Base-by-base conservation (phyloP, 2,797 vertebrate genomes). In the Echiichthys vipera region DNA sequence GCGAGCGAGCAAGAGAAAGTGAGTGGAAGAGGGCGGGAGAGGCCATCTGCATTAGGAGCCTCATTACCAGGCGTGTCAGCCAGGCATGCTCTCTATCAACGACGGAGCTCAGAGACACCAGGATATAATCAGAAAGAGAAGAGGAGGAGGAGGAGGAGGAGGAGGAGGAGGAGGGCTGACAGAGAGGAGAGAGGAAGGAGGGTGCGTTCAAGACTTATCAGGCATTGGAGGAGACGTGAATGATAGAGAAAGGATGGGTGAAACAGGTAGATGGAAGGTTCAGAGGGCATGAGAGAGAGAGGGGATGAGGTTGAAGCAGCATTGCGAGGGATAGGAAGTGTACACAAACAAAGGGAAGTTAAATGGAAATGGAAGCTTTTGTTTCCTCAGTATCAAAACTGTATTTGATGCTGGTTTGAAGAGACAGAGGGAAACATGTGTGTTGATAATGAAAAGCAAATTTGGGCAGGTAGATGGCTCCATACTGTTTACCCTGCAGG, bases 61-160 rank as follows among this genome's bases (percentile, higher is more conserved):
- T 93, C 91, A 93, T 93, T 92, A 93, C 87, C 77, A 84, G 84
- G 65, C 58, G 63, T 92, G 91, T 92, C 90, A 92, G 87, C 83
- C 88, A 86, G 87, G 72, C 88, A 62, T 90, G 88, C 81, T 89
- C 84, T 83, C 85, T 78, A 90, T 91, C 90, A 88, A 81, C 34
- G 37, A 75, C 74, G 30, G 78, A 84, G 74, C 88, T 85, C 85
- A 68, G 80, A 85, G 78, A 88, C 88, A 88, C 78, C 78, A 39
- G 81, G 79, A 89, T 81, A 89, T 90, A 91, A 88, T 90, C 90
- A 80, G 81, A 84, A 76, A 55, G 71, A 72, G 83, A 62, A 62
- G 65, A 85, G 25, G 57, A 72, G 57, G 47, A 74, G 65, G 65
- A 49, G 61, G 62, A 67, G 71, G 65, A 75, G 69, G 67, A 47